Percentiles rank a stretch among this genome's conserved stretches.
phyloP scores from a whole-genome alignment of 2,797 vertebrate species.

The Cyclura pinguis region DNA sequence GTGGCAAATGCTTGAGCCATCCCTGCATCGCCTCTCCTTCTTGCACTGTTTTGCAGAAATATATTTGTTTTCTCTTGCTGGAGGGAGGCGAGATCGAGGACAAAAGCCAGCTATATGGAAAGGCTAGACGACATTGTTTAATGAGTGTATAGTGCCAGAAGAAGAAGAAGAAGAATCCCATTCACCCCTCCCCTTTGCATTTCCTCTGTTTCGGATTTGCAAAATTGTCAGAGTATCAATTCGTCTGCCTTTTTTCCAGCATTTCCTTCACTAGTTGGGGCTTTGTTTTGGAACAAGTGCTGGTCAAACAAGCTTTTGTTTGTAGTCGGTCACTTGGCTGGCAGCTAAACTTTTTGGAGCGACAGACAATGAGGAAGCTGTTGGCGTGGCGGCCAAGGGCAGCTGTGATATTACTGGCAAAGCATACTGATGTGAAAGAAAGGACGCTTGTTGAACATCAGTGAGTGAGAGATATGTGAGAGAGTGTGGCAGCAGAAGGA shows the following conservation, averaged over 20 bases:
- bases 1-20: not conserved
- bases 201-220: slow-evolving; percentile 68
- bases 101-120: slow-evolving; percentile 59
- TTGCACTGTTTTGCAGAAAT: slow-evolving; percentile 58
- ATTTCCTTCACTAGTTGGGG: slow-evolving; percentile 81
- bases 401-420: slow-evolving; percentile 74
- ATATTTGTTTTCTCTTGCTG: slow-evolving; percentile 26
- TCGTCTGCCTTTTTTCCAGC: slow-evolving; percentile 73
- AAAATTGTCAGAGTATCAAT: slow-evolving; percentile 77
- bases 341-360: slow-evolving; percentile 80
- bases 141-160: slow-evolving; percentile 72
- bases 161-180: slow-evolving; percentile 45
- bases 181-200: not conserved
- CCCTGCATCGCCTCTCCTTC: slow-evolving; percentile 52
- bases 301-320: slow-evolving; percentile 90
- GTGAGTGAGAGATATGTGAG: slow-evolving; percentile 49
- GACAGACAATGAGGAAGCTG: slow-evolving; percentile 81
- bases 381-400: slow-evolving; percentile 71
- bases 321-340: slow-evolving; percentile 83
- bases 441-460: slow-evolving; percentile 49
- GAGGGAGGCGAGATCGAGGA: slow-evolving; percentile 1
- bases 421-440: slow-evolving; percentile 70
- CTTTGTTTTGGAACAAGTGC: slow-evolving; percentile 88
- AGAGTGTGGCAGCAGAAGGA: slow-evolving; percentile 39
- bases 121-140: slow-evolving; percentile 76